phyloP scores from a whole-genome alignment of 2,888 invertebrate genomes.

The Mellilla xanthometata region DNA sequence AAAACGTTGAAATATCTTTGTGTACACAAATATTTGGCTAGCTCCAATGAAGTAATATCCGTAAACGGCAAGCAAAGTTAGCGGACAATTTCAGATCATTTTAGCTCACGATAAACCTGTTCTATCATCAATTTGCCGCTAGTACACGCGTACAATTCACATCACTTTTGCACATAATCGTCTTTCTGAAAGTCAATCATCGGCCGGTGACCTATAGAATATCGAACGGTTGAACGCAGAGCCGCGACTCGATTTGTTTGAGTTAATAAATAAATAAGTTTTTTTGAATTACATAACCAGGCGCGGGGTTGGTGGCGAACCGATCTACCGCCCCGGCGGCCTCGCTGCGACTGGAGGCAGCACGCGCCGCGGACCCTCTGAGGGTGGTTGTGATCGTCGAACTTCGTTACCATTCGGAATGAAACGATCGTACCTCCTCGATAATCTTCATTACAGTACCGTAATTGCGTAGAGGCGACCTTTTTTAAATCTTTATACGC shows the following conservation, averaged over 20 bases:
- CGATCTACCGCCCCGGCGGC: conserved; percentile 77
- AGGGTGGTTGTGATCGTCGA: conserved; percentile 75
- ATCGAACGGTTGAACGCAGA: conserved; percentile 38
- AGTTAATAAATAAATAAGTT: conserved; percentile 78
- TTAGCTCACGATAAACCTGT: conserved; percentile 69
- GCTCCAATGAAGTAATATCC: neutral
- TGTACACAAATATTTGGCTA: neutral
- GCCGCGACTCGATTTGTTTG: conserved; percentile 51
- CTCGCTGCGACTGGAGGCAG: conserved; percentile 76
- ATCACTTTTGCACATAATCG: conserved; percentile 65
- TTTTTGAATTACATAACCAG: conserved; percentile 78
- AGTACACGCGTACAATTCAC: conserved; percentile 63
- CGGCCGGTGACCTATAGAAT: conserved; percentile 27
- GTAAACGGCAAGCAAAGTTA: neutral
- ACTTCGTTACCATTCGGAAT: conserved; percentile 77
- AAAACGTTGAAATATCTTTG: conserved; percentile 31
- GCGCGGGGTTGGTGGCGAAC: conserved; percentile 64
- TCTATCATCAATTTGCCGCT: conserved; percentile 64
- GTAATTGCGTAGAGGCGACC: no score
- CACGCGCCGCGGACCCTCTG: conserved; percentile 75
- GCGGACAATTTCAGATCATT: conserved; percentile 26
- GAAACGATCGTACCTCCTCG: conserved; percentile 77
- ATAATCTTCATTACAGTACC: no score
- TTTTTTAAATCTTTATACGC: neutral
- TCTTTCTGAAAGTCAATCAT: conserved; percentile 33